Conservation (phyloP, 2,797 vertebrate species). For the Clarias laeviceps region DNA sequence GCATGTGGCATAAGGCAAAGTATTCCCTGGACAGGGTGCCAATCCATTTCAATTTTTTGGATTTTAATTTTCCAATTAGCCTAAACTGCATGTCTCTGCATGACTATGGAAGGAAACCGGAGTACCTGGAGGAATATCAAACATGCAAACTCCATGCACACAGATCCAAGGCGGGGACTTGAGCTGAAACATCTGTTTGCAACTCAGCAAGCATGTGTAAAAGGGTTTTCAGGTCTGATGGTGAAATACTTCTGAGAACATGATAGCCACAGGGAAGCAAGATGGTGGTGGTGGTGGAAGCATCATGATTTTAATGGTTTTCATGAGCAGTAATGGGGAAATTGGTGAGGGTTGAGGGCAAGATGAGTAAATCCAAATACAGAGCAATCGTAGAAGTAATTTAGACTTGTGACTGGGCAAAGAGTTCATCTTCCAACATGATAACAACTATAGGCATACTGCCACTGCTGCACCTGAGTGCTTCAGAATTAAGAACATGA, state of each 20-base stretch:
- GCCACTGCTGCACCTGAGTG: not conserved
- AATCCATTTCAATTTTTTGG: too few species aligned
- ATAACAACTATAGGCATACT: too few species aligned
- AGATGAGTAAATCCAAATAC: not conserved
- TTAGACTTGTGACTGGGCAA: not conserved
- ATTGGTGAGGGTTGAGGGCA: not conserved
- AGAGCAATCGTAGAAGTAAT: not conserved
- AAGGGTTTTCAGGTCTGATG: not conserved
- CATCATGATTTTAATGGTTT: not conserved
- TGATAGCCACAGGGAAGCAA: not conserved
- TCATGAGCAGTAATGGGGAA: not conserved
- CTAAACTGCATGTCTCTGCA: too few species aligned
- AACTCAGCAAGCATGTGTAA: not conserved
- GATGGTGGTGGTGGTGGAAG: not conserved
- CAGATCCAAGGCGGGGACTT: too few species aligned
- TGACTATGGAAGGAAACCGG: too few species aligned
- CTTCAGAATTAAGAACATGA: not conserved
- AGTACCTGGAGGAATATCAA: too few species aligned
- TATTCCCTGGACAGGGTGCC: too few species aligned
- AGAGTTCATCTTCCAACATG: not conserved
- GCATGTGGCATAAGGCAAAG: too few species aligned
- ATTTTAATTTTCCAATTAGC: too few species aligned
- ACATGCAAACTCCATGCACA: too few species aligned
- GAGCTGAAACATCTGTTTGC: too few species aligned
- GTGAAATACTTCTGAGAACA: not conserved